Base-by-base conservation (phyloP, 2,888 invertebrate genomes). In the Alsophila aescularia region DNA sequence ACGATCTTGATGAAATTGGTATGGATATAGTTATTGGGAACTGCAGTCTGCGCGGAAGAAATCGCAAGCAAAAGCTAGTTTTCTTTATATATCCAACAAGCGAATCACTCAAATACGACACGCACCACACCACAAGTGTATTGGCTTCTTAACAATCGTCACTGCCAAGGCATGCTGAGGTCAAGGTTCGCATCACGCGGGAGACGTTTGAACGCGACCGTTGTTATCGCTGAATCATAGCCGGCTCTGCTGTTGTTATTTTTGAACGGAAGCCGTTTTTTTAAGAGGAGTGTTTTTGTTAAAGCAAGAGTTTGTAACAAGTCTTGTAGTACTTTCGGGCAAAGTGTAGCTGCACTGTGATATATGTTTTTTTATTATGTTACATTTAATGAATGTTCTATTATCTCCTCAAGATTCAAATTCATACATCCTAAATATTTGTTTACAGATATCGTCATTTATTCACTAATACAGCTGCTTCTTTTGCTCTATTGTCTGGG, bases 161-260 rank as follows among this genome's bases (percentile, higher is more conserved):
- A 75, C 64, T 71, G 12, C 18, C 0, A 12, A 31, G 63, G 65
- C 35, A 14, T 1, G 40, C 53, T 37, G 78, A 77, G 88, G 83
- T 87, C 88, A 90, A 87, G 87, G 89, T 87, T 88, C 81, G 75
- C 55, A 66, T 80, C 79, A 12, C 36, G 67, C 47, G 55, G 50
- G 58, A 62, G 63, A 62, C 63, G 70, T 57, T 69, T 52, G 24
- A 57, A 62, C 67, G 43, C 41, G 31, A 61, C 59, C 63, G 68
- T 66, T 60, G 57, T 53, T 58, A 36, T 45, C 37, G 48, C 45
- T 64, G 59, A 67, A 49, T 67, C 62, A 60, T 55, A 13, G 13
- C 49, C 15, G 34, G 34, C 14, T 24, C 21, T 31, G 2, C 39
- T 39, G 39, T 40, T 27, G 43, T 43, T 36, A 39, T 37, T 51